Conservation (phyloP, 2,888 invertebrate genomes). For the Heliconius hortense region DNA sequence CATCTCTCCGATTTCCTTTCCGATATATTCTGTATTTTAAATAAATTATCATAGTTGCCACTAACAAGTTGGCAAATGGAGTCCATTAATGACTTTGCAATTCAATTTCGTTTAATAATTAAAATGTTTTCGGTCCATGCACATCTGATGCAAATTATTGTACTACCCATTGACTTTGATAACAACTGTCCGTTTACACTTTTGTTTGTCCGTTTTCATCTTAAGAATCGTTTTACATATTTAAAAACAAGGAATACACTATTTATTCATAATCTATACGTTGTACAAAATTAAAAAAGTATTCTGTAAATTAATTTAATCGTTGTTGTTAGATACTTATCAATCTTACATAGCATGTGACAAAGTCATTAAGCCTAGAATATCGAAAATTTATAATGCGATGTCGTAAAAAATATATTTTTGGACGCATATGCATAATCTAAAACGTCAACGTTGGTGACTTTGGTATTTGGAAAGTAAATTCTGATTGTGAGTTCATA, state of each 20-base stretch:
- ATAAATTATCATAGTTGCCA: neutral
- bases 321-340: too few relatives aligned
- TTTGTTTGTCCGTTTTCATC: neutral
- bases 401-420: neutral
- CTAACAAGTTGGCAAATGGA: slow-evolving; percentile 4
- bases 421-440: too few relatives aligned
- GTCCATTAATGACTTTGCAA: slow-evolving; percentile 16
- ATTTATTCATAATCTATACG: neutral
- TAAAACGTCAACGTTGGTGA: too few relatives aligned
- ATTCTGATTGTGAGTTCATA: too few relatives aligned
- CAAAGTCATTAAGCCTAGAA: too few relatives aligned
- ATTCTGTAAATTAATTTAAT: too few relatives aligned
- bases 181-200: neutral
- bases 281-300: neutral
- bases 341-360: too few relatives aligned
- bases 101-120: slow-evolving; percentile 23
- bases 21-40: too few relatives aligned
- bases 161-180: slow-evolving; percentile 8
- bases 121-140: slow-evolving; percentile 21
- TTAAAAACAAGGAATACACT: neutral
- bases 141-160: slow-evolving; percentile 22
- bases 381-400: neutral
- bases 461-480: too few relatives aligned
- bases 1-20: too few relatives aligned
- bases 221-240: neutral